Conservation (phyloP, 2,888 invertebrate species). For the Macrophya annulata region DNA sequence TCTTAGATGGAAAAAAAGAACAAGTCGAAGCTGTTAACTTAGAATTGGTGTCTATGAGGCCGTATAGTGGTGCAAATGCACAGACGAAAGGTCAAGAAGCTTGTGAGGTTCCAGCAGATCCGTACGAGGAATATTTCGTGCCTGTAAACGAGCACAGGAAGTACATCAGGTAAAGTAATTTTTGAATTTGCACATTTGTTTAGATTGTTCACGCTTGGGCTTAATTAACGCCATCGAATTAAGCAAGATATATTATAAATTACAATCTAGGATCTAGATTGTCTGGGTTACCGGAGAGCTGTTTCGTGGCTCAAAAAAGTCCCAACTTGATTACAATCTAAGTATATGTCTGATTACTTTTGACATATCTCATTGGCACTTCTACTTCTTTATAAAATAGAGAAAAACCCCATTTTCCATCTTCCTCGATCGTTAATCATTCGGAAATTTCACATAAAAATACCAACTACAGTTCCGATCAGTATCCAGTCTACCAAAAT, state of each 20-base stretch:
- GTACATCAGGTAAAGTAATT: slow-evolving; percentile 87
- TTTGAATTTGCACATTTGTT: slow-evolving; percentile 34
- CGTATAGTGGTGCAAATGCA: slow-evolving; percentile 82
- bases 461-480: background rate
- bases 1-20: slow-evolving; percentile 74
- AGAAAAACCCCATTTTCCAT: slow-evolving; percentile 29
- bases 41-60: slow-evolving; percentile 89
- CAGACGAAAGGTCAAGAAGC: slow-evolving; percentile 77
- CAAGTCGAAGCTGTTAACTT: slow-evolving; percentile 88
- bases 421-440: slow-evolving; percentile 2
- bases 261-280: slow-evolving; percentile 28
- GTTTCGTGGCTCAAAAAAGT: slow-evolving; percentile 17
- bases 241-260: slow-evolving; percentile 9
- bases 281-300: slow-evolving; percentile 4
- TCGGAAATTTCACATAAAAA: background rate
- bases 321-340: slow-evolving; percentile 21
- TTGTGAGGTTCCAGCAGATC: slow-evolving; percentile 83
- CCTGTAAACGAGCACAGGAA: slow-evolving; percentile 93
- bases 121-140: slow-evolving; percentile 92
- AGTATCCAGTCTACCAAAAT: slow-evolving; percentile 17
- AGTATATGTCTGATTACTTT: slow-evolving; percentile 1
- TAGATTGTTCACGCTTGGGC: slow-evolving; percentile 44
- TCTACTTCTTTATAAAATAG: background rate
- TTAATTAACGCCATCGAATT: slow-evolving; percentile 37
- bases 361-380: slow-evolving; percentile 5